A percentile compares a stretch with the other conserved stretches of the same genome.
These are phyloP conservation scores for Acrocera orbiculus DNA, from an alignment of 2,888 invertebrate genomes.

Conservation along the genomic window DNA sequence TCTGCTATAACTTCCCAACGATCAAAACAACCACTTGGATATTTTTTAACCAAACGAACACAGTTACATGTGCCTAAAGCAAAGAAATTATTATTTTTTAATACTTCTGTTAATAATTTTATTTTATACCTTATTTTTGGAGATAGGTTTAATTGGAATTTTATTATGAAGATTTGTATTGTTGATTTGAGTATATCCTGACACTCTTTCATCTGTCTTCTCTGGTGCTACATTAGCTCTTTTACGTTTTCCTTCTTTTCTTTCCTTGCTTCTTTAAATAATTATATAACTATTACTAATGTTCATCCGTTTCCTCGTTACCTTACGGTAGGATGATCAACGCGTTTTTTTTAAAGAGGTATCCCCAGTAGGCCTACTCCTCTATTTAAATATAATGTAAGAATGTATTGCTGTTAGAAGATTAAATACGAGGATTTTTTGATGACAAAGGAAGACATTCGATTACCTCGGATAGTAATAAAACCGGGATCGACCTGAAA, in stretches of 20 bases:
- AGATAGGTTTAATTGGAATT: slow-evolving; percentile 24
- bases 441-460: too few species aligned
- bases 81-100: neutral
- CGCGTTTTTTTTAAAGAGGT: too few species aligned
- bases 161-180: slow-evolving; percentile 25
- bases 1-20: slow-evolving; percentile 89
- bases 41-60: slow-evolving; percentile 67
- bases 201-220: slow-evolving; percentile 33
- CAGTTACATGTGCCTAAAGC: slow-evolving; percentile 27
- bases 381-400: too few species aligned
- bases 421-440: too few species aligned
- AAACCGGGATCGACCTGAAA: too few species aligned
- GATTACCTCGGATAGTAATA: too few species aligned
- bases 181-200: slow-evolving; percentile 35
- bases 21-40: slow-evolving; percentile 68
- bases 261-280: slow-evolving; percentile 29
- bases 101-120: neutral
- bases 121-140: slow-evolving; percentile 14
- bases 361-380: too few species aligned
- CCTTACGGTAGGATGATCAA: too few species aligned
- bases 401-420: too few species aligned
- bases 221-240: slow-evolving; percentile 45
- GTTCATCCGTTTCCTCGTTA: slow-evolving; percentile 29
- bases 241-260: slow-evolving; percentile 34
- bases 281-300: slow-evolving; percentile 32